These are phyloP conservation scores for Colletes collaris DNA, from an alignment of 2,888 invertebrate genomes.

Conservation along the genomic window DNA sequence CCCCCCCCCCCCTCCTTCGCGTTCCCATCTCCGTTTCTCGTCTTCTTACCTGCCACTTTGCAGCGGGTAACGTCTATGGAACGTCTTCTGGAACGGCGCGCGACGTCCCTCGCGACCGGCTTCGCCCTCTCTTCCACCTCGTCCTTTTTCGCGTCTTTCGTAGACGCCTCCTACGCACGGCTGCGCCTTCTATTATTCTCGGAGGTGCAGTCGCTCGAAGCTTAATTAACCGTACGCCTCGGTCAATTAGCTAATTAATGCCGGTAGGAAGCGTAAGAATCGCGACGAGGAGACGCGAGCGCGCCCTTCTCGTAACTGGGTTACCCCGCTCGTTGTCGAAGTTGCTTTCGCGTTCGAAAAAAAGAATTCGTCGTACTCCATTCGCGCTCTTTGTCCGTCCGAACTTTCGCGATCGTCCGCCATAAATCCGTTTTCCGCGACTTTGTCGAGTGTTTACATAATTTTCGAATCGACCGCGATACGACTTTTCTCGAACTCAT, in stretches of 20 bases:
- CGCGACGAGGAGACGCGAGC: conserved; percentile 37
- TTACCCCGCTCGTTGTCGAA: conserved; percentile 44
- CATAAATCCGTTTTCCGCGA: too few relatives aligned
- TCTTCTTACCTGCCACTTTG: conserved; percentile 22
- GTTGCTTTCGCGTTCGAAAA: conserved; percentile 6
- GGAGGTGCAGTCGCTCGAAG: conserved; percentile 46
- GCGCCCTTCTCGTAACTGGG: conserved; percentile 49
- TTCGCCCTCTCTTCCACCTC: conserved; percentile 7
- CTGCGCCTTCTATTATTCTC: conserved; percentile 57
- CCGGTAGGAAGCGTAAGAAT: conserved; percentile 50
- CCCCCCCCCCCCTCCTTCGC: too few relatives aligned
- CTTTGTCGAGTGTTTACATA: conserved; percentile 9
- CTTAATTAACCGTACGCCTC: conserved; percentile 67
- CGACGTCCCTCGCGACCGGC: conserved; percentile 4
- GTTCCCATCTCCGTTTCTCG: conserved; percentile 6
- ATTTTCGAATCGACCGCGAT: conserved; percentile 27
- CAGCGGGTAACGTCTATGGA: not conserved
- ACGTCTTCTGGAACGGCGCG: not conserved
- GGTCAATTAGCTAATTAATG: conserved; percentile 76
- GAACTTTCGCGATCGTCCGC: too few relatives aligned
- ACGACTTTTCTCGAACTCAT: conserved; percentile 1
- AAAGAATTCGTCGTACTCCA: too few relatives aligned
- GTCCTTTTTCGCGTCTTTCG: conserved; percentile 35
- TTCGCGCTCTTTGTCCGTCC: too few relatives aligned
- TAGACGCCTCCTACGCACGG: conserved; percentile 40